phyloP scores from a whole-genome alignment of 23 tunicate species.

The Trididemnum clinides region DNA sequence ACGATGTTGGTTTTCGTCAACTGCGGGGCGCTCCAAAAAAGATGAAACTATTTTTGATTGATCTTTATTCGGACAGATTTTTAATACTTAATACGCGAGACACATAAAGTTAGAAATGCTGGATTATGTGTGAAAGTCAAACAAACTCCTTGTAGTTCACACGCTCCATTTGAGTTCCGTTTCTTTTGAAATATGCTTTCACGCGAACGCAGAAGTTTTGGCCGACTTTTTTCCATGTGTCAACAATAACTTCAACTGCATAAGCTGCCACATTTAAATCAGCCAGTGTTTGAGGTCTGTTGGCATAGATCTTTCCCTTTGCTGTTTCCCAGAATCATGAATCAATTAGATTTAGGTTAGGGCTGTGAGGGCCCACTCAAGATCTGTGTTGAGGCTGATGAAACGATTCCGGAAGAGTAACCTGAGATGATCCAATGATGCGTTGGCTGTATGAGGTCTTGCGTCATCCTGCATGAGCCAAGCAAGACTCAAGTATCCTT shows the following conservation, averaged over 20 bases:
- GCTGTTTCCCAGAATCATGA: neutral
- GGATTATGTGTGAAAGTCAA: neutral
- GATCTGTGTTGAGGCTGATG: neutral
- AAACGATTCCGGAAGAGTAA: neutral
- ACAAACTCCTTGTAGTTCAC: neutral
- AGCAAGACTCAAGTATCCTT: no score
- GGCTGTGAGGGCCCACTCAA: neutral
- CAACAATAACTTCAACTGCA: neutral
- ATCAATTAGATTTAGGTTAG: neutral
- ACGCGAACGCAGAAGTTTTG: neutral
- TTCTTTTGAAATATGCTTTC: neutral
- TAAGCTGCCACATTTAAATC: constrained; percentile 8
- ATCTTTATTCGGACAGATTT: no score
- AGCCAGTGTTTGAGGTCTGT: no score
- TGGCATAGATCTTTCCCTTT: neutral
- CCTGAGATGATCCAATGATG: no score
- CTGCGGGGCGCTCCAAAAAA: no score
- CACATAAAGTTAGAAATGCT: neutral
- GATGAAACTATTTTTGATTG: no score
- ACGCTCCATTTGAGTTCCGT: neutral
- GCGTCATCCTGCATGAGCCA: no score
- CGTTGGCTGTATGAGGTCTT: no score
- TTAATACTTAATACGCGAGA: neutral
- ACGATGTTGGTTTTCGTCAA: no score
- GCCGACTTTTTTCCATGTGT: constrained; percentile 8